These are phyloP conservation scores for Synanthedon formicaeformis DNA, from an alignment of 2,888 invertebrate genomes.

Conservation along the genomic window DNA sequence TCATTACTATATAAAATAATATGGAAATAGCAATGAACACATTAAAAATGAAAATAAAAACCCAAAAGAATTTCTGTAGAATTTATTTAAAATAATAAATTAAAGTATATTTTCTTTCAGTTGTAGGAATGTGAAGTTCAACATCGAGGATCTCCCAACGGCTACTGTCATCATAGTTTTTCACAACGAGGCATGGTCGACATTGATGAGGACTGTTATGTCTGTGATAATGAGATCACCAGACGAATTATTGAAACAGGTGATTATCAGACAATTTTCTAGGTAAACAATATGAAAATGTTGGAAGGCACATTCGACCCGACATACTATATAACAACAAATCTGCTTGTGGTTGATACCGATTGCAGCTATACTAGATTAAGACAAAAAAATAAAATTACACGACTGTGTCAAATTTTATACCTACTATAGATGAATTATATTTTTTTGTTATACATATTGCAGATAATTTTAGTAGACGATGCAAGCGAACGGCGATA, in stretches of 20 bases:
- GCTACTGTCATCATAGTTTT: slow-evolving; percentile 96
- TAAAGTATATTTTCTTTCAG: slow-evolving; percentile 25
- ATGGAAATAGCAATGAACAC: too few species aligned
- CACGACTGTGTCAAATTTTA: too few species aligned
- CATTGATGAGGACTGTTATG: slow-evolving; percentile 92
- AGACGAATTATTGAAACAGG: slow-evolving; percentile 80
- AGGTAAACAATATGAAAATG: not conserved
- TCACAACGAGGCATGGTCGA: slow-evolving; percentile 99
- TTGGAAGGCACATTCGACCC: too few species aligned
- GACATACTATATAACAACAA: too few species aligned
- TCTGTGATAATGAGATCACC: slow-evolving; percentile 94
- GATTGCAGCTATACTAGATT: too few species aligned
- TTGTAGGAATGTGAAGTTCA: slow-evolving; percentile 41
- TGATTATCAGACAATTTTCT: slow-evolving; percentile 25
- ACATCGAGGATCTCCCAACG: slow-evolving; percentile 77
- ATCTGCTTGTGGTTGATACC: too few species aligned
- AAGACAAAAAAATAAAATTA: too few species aligned
- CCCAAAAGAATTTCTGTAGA: too few species aligned
- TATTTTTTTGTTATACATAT: slow-evolving; percentile 3
- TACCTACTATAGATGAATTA: not conserved
- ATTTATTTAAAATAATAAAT: not conserved
- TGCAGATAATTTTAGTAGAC: slow-evolving; percentile 59
- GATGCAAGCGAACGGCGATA: slow-evolving; percentile 58
- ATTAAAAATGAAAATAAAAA: too few species aligned
- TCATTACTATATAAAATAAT: too few species aligned